Conservation (phyloP, 2,113 vertebrate species). For the Cynoglossus semilaevis region DNA sequence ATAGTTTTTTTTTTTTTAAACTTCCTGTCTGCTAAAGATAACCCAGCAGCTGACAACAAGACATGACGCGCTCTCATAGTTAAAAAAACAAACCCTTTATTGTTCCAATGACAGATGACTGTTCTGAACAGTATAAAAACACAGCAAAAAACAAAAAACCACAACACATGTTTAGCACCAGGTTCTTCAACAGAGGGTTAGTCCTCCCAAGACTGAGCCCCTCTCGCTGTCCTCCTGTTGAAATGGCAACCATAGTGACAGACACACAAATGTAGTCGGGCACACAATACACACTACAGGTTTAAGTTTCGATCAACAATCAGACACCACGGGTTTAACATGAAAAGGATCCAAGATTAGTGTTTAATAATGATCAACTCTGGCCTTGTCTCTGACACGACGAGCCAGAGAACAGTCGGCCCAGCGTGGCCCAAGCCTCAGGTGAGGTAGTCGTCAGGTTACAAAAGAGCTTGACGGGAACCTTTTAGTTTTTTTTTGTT, state of each 20-base stretch:
- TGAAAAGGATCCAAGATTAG: slow-evolving; percentile 41
- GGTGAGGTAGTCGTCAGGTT: slow-evolving; percentile 45
- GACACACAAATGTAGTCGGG: slow-evolving; percentile 32
- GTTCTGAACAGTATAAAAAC: slow-evolving; percentile 69
- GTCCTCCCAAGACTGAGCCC: slow-evolving; percentile 38
- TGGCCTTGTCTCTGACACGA: slow-evolving; percentile 15
- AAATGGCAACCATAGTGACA: slow-evolving; percentile 56
- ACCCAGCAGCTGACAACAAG: not conserved
- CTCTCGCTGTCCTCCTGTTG: slow-evolving; percentile 19
- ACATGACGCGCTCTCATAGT: not conserved
- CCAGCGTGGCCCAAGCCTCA: slow-evolving; percentile 19
- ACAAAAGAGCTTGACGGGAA: too few species aligned
- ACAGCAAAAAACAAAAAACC: slow-evolving; percentile 59
- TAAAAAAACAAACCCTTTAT: slow-evolving; percentile 74
- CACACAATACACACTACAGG: slow-evolving; percentile 38
- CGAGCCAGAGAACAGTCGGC: slow-evolving; percentile 28
- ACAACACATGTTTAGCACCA: slow-evolving; percentile 68
- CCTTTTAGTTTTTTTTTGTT: too few species aligned
- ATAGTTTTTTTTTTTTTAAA: too few species aligned
- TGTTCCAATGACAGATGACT: slow-evolving; percentile 61
- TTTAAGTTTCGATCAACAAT: slow-evolving; percentile 44
- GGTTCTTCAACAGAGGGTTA: slow-evolving; percentile 49
- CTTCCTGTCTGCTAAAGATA: too few species aligned
- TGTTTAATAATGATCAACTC: slow-evolving; percentile 34
- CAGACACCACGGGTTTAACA: slow-evolving; percentile 34